Percentiles rank a stretch among this genome's conserved stretches.
Conservation (phyloP, 2,113 vertebrate genomes). For the Charina bottae region DNA sequence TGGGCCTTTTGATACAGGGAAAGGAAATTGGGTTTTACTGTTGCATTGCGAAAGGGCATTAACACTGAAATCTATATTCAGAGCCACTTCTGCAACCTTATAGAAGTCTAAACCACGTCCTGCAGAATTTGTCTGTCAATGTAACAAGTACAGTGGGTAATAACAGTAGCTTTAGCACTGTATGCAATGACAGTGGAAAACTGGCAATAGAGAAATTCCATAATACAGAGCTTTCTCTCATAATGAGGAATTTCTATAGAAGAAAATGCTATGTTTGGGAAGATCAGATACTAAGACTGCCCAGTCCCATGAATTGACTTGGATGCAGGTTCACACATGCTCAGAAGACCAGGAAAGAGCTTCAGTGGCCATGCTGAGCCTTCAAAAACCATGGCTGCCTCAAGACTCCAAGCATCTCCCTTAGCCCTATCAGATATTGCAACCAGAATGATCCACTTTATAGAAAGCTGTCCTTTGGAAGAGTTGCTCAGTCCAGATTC, state of each 20-base stretch:
- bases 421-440: neutral
- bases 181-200: constrained; percentile 31
- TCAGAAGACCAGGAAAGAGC: neutral
- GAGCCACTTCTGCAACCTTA: neutral
- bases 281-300: constrained; percentile 1
- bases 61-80: constrained; percentile 23
- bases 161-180: constrained; percentile 38
- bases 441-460: neutral
- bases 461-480: neutral
- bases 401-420: neutral
- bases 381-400: neutral
- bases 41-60: constrained; percentile 4
- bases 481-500: neutral
- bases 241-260: constrained; percentile 31
- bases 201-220: constrained; percentile 38
- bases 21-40: constrained; percentile 45
- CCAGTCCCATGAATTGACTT: neutral
- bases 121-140: constrained; percentile 50
- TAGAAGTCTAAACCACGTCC: constrained; percentile 12
- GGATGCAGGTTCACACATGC: neutral
- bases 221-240: constrained; percentile 31
- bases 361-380: neutral
- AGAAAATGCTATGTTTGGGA: constrained; percentile 43
- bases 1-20: constrained; percentile 32
- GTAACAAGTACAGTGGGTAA: constrained; percentile 48